These are phyloP conservation scores for Drosophila navojoa DNA, from an alignment of 1,140 invertebrate genomes.

Conservation along the genomic window DNA sequence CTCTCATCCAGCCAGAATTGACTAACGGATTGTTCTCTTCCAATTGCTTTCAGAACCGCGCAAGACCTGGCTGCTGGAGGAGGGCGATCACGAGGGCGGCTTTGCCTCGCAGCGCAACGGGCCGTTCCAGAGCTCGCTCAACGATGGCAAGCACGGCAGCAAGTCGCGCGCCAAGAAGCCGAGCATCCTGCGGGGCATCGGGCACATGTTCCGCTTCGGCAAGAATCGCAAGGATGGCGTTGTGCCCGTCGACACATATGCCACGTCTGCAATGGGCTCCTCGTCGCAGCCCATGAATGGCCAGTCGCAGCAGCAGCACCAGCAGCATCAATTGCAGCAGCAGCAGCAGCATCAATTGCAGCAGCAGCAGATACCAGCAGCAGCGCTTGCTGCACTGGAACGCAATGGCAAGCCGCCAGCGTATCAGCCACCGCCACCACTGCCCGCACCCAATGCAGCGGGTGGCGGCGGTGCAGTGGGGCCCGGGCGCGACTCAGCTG, in stretches of 20 bases:
- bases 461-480: conserved; percentile 29
- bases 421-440: conserved; percentile 79
- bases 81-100: conserved; percentile 85
- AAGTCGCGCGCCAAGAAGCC: conserved; percentile 89
- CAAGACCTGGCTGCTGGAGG: conserved; percentile 88
- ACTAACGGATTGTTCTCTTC: background rate
- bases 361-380: conserved; percentile 59
- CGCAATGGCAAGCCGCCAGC: conserved; percentile 76
- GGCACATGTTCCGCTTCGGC: conserved; percentile 93
- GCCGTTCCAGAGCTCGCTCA: conserved; percentile 88
- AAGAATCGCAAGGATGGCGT: conserved; percentile 89
- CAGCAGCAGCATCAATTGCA: conserved; percentile 33
- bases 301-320: conserved; percentile 51
- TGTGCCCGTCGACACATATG: conserved; percentile 83
- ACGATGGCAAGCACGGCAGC: conserved; percentile 87
- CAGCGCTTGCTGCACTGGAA: conserved; percentile 74
- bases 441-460: conserved; percentile 69
- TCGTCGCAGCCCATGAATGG: conserved; percentile 35
- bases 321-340: conserved; percentile 30
- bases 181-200: conserved; percentile 90
- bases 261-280: conserved; percentile 72
- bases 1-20: background rate
- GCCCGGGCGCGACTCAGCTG: background rate
- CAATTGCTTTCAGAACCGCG: conserved; percentile 84
- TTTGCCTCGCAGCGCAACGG: conserved; percentile 87